phyloP scores from a whole-genome alignment of 2,888 invertebrate genomes.

The Leucania comma region DNA sequence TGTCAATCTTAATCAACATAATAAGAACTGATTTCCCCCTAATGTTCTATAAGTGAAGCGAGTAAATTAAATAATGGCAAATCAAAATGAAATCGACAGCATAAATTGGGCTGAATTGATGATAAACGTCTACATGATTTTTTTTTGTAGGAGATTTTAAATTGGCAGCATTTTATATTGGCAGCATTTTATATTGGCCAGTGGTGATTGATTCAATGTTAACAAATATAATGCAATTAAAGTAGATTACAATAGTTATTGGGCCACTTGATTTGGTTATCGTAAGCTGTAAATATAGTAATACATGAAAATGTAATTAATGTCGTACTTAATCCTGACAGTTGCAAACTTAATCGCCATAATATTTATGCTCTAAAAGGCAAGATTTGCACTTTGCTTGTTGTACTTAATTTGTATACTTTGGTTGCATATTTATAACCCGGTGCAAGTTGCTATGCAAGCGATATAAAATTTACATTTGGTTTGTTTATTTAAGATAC shows the following conservation, averaged over 20 bases:
- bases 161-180: constrained; percentile 42
- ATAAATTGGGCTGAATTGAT: constrained; percentile 53
- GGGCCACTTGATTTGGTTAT: background rate
- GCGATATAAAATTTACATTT: constrained; percentile 25
- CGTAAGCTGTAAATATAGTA: background rate
- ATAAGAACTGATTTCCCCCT: constrained; percentile 38
- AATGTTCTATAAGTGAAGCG: constrained; percentile 34
- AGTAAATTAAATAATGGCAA: constrained; percentile 53
- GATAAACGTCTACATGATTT: constrained; percentile 22
- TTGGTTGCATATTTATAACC: constrained; percentile 10
- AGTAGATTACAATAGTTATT: constrained; percentile 9
- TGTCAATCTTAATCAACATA: constrained; percentile 47
- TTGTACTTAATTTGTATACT: background rate
- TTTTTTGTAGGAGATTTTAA: constrained; percentile 38
- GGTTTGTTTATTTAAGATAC: background rate
- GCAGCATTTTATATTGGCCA: background rate
- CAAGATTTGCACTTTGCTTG: background rate
- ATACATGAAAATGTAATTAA: constrained; percentile 3
- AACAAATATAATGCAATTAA: constrained; percentile 18
- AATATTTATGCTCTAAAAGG: background rate
- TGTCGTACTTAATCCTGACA: background rate
- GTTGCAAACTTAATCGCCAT: background rate
- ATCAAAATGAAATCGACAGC: constrained; percentile 51
- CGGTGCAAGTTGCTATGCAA: background rate
- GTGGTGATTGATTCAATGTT: constrained; percentile 5